phyloP scores from a whole-genome alignment of 2,888 invertebrate species.

The Graphium colonna region DNA sequence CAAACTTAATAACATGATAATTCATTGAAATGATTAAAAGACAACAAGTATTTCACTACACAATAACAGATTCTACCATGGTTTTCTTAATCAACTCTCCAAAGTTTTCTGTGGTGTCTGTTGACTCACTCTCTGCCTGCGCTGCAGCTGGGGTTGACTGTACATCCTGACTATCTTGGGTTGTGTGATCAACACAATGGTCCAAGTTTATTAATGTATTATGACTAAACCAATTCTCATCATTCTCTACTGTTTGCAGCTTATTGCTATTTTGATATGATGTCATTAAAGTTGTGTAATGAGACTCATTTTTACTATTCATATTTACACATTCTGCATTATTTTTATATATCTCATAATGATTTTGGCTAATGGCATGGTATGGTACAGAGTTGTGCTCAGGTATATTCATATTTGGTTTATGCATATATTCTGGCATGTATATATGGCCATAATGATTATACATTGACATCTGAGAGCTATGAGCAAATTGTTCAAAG shows the following conservation, averaged over 20 bases:
- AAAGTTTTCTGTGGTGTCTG: conserved; percentile 84
- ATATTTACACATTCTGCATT: conserved; percentile 55
- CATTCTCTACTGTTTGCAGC: conserved; percentile 81
- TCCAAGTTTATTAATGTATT: conserved; percentile 64
- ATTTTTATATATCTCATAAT: conserved; percentile 68
- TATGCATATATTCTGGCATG: conserved; percentile 65
- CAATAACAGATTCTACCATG: conserved; percentile 94
- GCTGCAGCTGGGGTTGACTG: conserved; percentile 39
- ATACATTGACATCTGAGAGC: conserved; percentile 72
- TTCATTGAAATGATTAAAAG: conserved; percentile 59
- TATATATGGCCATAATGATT: conserved; percentile 75
- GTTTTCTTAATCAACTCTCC: conserved; percentile 96
- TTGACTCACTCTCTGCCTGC: conserved; percentile 39
- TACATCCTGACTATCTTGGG: conserved; percentile 53
- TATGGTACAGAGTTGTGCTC: conserved; percentile 59
- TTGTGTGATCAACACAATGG: conserved; percentile 51
- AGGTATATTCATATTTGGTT: conserved; percentile 49
- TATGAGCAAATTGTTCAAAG: conserved; percentile 78
- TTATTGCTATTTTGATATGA: conserved; percentile 83
- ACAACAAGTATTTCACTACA: conserved; percentile 81
- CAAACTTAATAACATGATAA: conserved; percentile 69
- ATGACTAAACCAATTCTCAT: conserved; percentile 75
- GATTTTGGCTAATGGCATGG: conserved; percentile 53
- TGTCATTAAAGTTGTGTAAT: conserved; percentile 84
- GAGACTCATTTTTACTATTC: conserved; percentile 75